Percentiles rank a stretch among this genome's conserved stretches.
phyloP scores from a whole-genome alignment of 2,113 vertebrate species.

The Salvelinus alpinus region DNA sequence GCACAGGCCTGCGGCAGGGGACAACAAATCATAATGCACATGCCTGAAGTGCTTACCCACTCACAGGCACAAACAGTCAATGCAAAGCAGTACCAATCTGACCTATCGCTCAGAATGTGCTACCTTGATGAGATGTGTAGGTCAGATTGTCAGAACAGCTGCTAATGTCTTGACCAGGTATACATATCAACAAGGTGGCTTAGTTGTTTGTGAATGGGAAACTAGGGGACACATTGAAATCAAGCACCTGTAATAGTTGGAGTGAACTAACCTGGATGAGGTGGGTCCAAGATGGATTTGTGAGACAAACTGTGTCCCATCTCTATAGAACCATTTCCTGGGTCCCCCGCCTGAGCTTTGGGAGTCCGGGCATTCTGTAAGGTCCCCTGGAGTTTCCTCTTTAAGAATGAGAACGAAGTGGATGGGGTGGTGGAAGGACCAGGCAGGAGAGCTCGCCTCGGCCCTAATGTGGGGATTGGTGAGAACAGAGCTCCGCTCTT shows the following conservation, averaged over 20 bases:
- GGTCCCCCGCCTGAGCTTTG: neutral
- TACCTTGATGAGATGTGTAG: neutral
- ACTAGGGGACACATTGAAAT: neutral
- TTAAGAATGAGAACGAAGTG: neutral
- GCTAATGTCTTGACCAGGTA: neutral
- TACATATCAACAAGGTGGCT: neutral
- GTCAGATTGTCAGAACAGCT: neutral
- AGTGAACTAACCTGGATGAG: neutral
- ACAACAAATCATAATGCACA: neutral
- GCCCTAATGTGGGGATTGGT: neutral
- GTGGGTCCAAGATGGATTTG: no score
- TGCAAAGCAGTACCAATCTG: no score
- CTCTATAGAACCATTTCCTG: neutral
- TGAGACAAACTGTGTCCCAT: neutral
- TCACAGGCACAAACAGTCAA: neutral
- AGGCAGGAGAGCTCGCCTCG: neutral
- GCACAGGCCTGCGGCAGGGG: neutral
- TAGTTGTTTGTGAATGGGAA: no score
- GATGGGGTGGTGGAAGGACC: neutral
- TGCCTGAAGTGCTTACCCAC: neutral
- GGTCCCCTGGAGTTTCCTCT: neutral
- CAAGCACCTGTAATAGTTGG: neutral
- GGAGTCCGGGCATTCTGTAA: neutral
- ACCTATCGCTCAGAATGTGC: no score
- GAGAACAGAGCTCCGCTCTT: conserved; percentile 8